Conservation (phyloP, 1,140 invertebrate species). For the Papilio polytes region DNA sequence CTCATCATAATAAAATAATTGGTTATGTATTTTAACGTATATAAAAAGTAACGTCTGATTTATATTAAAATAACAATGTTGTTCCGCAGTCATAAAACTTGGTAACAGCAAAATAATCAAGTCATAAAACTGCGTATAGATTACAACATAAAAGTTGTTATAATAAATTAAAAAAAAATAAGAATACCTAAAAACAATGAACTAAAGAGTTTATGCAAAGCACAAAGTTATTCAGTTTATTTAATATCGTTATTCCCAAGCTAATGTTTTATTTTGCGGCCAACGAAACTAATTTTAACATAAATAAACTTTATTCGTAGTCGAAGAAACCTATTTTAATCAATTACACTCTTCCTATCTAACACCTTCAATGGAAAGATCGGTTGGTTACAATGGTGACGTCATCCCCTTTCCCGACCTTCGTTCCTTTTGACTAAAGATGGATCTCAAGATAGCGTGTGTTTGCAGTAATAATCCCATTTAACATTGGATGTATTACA, state of each 20-base stretch:
- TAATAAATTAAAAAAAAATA: background rate
- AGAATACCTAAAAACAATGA: too few relatives aligned
- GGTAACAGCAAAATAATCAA: background rate
- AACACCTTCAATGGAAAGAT: background rate
- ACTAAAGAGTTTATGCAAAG: background rate
- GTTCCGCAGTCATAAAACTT: background rate
- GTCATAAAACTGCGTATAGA: background rate
- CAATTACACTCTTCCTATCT: background rate
- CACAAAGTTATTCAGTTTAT: background rate
- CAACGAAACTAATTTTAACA: background rate
- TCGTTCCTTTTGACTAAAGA: slow-evolving; percentile 15
- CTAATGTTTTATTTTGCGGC: background rate
- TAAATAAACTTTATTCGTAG: background rate
- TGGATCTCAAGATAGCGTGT: background rate
- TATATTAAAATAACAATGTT: background rate
- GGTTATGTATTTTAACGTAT: background rate
- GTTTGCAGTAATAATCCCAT: background rate
- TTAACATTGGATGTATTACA: background rate
- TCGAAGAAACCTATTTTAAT: background rate
- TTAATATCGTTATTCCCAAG: background rate
- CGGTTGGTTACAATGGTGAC: background rate
- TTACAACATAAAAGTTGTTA: background rate
- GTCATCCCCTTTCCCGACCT: background rate
- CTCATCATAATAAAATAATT: background rate
- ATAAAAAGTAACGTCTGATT: background rate